A percentile compares a stretch with the other conserved stretches of the same genome.
These are phyloP conservation scores for Ceratosolen fusciceps DNA, from an alignment of 1,140 invertebrate genomes.

Conservation along the genomic window DNA sequence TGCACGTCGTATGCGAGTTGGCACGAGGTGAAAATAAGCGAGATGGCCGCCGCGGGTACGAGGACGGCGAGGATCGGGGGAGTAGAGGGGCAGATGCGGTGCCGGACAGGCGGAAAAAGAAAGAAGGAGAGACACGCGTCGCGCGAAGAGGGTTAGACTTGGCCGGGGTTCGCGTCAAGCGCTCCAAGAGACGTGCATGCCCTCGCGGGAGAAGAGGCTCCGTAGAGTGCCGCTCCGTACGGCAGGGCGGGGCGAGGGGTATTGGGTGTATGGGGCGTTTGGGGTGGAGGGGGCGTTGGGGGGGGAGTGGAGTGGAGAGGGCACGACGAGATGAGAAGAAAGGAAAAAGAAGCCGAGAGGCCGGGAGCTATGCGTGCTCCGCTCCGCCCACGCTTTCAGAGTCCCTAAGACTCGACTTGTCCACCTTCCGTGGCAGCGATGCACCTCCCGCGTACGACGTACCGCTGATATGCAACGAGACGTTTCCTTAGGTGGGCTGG, in stretches of 20 bases:
- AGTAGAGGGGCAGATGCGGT: slow-evolving; percentile 45
- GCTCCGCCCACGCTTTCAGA: slow-evolving; percentile 71
- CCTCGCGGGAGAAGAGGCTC: background rate
- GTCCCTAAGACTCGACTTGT: slow-evolving; percentile 70
- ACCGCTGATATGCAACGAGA: slow-evolving; percentile 62
- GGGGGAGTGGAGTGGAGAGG: no score
- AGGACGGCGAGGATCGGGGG: no score
- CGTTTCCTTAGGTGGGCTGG: slow-evolving; percentile 49
- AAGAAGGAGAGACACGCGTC: slow-evolving; percentile 32
- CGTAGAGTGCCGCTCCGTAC: background rate
- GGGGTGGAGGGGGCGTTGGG: no score
- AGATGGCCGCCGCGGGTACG: no score
- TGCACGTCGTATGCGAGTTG: no score
- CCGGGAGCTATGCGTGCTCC: slow-evolving; percentile 72
- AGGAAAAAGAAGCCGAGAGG: slow-evolving; percentile 58
- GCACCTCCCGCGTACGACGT: slow-evolving; percentile 60
- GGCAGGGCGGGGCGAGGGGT: background rate
- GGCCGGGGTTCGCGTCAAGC: slow-evolving; percentile 22
- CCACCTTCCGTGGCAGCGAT: slow-evolving; percentile 64
- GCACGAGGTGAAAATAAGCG: slow-evolving; percentile 52
- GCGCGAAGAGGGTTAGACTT: slow-evolving; percentile 27
- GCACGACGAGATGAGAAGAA: no score
- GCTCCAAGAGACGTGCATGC: slow-evolving; percentile 14
- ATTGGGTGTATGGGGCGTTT: no score
- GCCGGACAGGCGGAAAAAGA: slow-evolving; percentile 39